These are phyloP conservation scores for Bombyx mandarina DNA, from an alignment of 1,140 invertebrate species.

Conservation along the genomic window DNA sequence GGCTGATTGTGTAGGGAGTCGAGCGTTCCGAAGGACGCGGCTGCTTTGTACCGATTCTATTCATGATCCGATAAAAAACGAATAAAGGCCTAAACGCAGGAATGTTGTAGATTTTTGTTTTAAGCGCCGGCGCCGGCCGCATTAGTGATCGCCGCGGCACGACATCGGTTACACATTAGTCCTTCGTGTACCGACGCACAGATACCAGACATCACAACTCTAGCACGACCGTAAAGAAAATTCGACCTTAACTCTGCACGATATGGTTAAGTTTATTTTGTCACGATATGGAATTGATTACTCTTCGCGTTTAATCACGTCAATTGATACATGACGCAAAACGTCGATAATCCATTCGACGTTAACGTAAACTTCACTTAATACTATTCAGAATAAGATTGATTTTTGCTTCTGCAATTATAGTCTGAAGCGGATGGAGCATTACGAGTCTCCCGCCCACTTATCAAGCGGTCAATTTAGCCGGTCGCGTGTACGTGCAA, in stretches of 20 bases:
- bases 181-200: conserved; percentile 10
- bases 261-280: no score
- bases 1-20: no score
- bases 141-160: conserved; percentile 42
- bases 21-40: conserved; percentile 12
- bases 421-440: no score
- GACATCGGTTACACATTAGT: conserved; percentile 55
- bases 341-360: no score
- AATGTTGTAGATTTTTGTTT: conserved; percentile 59
- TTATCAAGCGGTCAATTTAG: conserved; percentile 58
- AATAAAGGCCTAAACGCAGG: conserved; percentile 59
- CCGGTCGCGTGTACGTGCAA: conserved; percentile 52
- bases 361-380: no score
- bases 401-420: no score
- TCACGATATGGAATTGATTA: no score
- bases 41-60: conserved; percentile 56
- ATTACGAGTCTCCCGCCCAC: conserved; percentile 39
- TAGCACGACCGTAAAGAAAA: background rate
- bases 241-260: no score
- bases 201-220: background rate
- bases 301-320: no score
- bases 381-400: no score
- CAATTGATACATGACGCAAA: no score
- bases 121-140: conserved; percentile 63
- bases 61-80: conserved; percentile 63